phyloP scores from a whole-genome alignment of 2,113 vertebrate genomes.

The Thryonomys swinderianus region DNA sequence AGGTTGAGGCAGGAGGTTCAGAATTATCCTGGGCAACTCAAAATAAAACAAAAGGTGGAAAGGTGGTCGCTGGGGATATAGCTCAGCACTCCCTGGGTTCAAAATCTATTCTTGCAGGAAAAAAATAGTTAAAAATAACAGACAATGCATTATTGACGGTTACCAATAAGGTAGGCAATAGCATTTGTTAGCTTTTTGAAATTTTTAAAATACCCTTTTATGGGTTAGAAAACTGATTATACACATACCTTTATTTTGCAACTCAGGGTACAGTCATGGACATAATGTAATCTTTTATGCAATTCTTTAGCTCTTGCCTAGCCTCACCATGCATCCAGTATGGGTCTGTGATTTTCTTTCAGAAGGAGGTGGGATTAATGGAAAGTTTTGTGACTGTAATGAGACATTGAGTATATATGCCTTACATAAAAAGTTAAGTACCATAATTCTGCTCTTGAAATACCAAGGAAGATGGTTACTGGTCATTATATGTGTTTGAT shows the following conservation, averaged over 20 bases:
- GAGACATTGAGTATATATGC: neutral
- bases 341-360: neutral
- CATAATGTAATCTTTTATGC: neutral
- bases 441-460: conserved; percentile 47
- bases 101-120: neutral
- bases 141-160: neutral
- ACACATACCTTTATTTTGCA: neutral
- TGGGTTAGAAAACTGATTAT: neutral
- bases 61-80: neutral
- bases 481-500: conserved; percentile 31
- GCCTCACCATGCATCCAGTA: neutral
- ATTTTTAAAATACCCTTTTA: neutral
- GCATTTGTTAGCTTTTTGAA: neutral
- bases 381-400: neutral
- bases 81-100: neutral
- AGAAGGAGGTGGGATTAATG: neutral
- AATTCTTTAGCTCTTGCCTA: no score
- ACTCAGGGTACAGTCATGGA: neutral
- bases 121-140: neutral
- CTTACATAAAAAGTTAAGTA: conserved; percentile 58
- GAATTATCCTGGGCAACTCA: neutral
- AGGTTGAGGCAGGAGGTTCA: neutral
- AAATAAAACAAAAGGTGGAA: neutral
- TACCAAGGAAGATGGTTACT: conserved; percentile 45
- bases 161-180: neutral